phyloP scores from a whole-genome alignment of 2,797 vertebrate species.

The Lindbergichthys nudifrons region DNA sequence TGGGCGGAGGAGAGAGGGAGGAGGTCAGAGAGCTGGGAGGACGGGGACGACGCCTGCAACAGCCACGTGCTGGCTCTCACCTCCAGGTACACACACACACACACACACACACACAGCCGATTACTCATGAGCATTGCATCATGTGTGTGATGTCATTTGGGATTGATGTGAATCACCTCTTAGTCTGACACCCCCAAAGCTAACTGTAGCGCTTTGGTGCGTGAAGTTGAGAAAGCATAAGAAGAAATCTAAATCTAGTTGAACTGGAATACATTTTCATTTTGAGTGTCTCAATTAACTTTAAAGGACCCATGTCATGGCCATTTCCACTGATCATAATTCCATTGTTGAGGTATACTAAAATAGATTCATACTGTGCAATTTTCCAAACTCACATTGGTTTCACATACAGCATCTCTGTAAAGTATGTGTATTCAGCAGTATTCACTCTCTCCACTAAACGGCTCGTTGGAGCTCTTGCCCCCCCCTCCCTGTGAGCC shows the following conservation, averaged over 20 bases:
- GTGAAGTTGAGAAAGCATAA: neutral
- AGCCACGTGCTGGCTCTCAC: slow-evolving; percentile 81
- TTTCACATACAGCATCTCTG: too few species aligned
- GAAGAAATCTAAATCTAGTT: neutral
- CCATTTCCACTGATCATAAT: too few species aligned
- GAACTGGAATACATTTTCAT: too few species aligned
- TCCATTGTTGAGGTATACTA: too few species aligned
- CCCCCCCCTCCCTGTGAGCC: too few species aligned
- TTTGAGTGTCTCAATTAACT: too few species aligned
- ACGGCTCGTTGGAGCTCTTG: too few species aligned
- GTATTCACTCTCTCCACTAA: too few species aligned
- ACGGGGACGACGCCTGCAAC: slow-evolving; percentile 79
- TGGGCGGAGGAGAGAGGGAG: slow-evolving; percentile 76
- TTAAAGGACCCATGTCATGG: too few species aligned
- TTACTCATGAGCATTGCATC: slow-evolving; percentile 3
- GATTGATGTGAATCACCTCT: neutral
- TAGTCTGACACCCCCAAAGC: neutral
- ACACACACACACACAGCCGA: neutral
- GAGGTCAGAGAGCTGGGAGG: slow-evolving; percentile 75
- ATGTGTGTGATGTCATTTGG: slow-evolving; percentile 6
- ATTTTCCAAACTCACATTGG: too few species aligned
- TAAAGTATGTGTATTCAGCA: too few species aligned
- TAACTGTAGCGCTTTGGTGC: neutral
- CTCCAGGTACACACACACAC: slow-evolving; percentile 73
- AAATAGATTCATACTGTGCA: too few species aligned